Evolutionary conservation across 2,888 invertebrate species (phyloP), one percentile per base, ranked within the genome.

Genomic region (Mimas tiliae): DNA sequence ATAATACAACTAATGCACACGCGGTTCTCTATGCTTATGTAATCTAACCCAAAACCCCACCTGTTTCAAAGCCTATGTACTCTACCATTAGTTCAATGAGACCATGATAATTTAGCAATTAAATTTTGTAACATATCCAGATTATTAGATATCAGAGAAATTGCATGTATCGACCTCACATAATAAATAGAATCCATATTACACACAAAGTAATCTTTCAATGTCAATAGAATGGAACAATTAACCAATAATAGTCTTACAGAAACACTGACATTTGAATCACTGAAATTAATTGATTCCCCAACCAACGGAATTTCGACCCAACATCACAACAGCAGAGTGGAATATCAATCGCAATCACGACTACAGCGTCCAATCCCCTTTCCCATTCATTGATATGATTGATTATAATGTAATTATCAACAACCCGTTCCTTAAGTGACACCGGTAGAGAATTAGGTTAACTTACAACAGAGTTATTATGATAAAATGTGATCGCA

Each of bases 331-430:
- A 53, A 14, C 42, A 62, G 50, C 67, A 76, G 69, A 64, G 70
- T 73, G 72, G 70, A 72, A 72, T 76, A 74, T 69, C 21, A 69
- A 68, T 64, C 47, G 65, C 65, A 70, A 45, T 33, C 16, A 62
- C 8, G 12, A 42, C 33, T 16, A 64, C n/a, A 73, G 72, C 74
- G 69, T 75, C 70, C 72, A 76, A 70, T 72, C 66, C 73, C 77
- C 79, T 75, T 72, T 72, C 67, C 73, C 75, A 78, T 80, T 82
- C 77, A 75, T 69, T 72, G 74, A 58, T 58, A 58, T 90, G 90
- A 90, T 91, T 89, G 85, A 91, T 90, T 89, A 79, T 82, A 84
- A 82, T 80, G 84, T 90, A 89, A 91, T 91, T 90, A 91, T 87
- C 84, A 80, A 81, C 80, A 78, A 65, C 78, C 79, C 77, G 85